Conservation (phyloP, 2,797 vertebrate species). For the Tokudaia tokunoshimensis region DNA sequence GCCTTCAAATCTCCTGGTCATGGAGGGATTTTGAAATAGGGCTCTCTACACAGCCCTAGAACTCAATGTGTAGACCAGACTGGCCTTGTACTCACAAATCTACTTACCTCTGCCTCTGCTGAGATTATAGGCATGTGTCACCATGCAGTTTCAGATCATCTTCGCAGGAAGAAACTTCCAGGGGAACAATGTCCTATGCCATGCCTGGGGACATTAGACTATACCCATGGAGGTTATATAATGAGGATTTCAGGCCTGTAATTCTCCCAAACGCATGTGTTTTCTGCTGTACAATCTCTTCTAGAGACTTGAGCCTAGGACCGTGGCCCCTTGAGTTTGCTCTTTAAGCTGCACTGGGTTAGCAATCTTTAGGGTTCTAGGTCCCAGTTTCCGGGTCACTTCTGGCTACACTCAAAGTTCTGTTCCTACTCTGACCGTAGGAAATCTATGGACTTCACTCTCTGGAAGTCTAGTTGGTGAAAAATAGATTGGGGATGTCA, state of each 20-base stretch:
- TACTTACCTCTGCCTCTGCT: too few species aligned
- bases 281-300: not conserved
- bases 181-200: not conserved
- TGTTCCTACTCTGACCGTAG: not conserved
- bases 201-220: not conserved
- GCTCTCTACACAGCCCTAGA: not conserved
- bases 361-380: constrained; percentile 8
- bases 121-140: not conserved
- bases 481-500: constrained; percentile 15
- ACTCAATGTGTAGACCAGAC: not conserved
- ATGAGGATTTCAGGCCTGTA: not conserved
- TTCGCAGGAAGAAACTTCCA: not conserved
- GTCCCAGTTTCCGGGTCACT: not conserved
- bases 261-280: not conserved
- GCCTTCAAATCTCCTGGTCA: not conserved
- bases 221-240: not conserved
- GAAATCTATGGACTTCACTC: not conserved
- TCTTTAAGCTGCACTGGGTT: not conserved
- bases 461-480: constrained; percentile 14
- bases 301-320: not conserved
- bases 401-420: constrained; percentile 9
- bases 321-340: not conserved
- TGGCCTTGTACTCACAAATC: not conserved
- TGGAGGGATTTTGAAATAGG: not conserved
- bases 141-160: not conserved